phyloP scores from a whole-genome alignment of 2,888 invertebrate genomes.

The Hirtodrosophila cameraria region DNA sequence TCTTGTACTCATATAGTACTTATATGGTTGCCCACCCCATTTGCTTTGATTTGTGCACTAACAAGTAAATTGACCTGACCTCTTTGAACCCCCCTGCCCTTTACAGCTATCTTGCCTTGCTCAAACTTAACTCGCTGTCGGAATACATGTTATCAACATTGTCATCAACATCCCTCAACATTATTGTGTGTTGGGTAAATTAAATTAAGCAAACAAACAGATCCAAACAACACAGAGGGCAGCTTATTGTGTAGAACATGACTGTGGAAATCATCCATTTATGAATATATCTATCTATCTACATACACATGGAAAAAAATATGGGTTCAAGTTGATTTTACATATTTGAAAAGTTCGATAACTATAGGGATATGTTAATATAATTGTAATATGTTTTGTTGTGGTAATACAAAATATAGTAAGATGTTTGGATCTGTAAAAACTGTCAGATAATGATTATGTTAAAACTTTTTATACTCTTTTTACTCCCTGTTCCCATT shows the following conservation, averaged over 20 bases:
- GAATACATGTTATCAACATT: slow-evolving; percentile 30
- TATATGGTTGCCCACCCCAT: slow-evolving; percentile 2
- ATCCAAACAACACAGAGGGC: slow-evolving; percentile 36
- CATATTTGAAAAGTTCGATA: too few species aligned
- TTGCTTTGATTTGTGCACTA: slow-evolving; percentile 59
- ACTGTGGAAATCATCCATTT: slow-evolving; percentile 52
- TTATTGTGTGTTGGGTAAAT: slow-evolving; percentile 66
- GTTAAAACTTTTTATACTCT: too few species aligned
- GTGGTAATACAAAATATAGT: too few species aligned
- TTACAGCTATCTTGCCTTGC: background rate
- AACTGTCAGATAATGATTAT: too few species aligned
- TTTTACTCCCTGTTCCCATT: too few species aligned
- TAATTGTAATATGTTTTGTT: background rate
- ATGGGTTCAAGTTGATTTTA: background rate
- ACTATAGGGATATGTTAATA: too few species aligned
- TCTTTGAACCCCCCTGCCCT: background rate
- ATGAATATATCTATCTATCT: slow-evolving; percentile 24
- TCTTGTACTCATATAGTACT: slow-evolving; percentile 2
- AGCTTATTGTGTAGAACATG: slow-evolving; percentile 55
- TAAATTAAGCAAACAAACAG: slow-evolving; percentile 73
- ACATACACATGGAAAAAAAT: slow-evolving; percentile 36
- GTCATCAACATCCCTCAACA: slow-evolving; percentile 51
- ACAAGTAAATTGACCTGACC: slow-evolving; percentile 68
- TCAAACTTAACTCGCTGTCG: background rate
- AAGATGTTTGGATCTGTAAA: too few species aligned